A percentile compares a stretch with the other conserved stretches of the same genome.
Conservation (phyloP, 2,113 vertebrate genomes). For the Motacilla tschutschensis region DNA sequence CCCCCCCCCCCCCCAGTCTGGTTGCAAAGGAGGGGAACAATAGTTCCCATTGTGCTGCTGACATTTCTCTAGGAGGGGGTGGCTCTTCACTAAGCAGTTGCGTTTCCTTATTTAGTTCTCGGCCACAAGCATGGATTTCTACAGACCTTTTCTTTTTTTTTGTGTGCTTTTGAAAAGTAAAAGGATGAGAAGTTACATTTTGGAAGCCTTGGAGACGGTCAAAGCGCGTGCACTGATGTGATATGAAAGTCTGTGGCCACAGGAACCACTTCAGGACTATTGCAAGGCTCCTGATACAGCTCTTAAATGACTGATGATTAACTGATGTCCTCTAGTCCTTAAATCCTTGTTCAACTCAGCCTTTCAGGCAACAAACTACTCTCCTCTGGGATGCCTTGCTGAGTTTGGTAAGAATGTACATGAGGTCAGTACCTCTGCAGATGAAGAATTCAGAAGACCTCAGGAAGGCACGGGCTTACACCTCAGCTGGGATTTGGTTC, state of each 20-base stretch:
- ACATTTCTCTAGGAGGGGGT: constrained; percentile 31
- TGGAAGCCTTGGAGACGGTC: background rate
- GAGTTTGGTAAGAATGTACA: background rate
- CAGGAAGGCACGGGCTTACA: background rate
- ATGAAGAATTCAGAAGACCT: background rate
- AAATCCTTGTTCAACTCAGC: background rate
- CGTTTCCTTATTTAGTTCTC: constrained; percentile 35
- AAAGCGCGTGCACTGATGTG: background rate
- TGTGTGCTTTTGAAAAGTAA: background rate
- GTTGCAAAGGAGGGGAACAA: constrained; percentile 11
- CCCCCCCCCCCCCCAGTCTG: background rate
- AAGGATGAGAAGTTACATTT: background rate
- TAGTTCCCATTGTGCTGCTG: constrained; percentile 14
- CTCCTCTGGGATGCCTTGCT: background rate
- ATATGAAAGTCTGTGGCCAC: background rate
- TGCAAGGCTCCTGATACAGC: background rate
- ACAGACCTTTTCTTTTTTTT: background rate
- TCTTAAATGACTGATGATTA: background rate
- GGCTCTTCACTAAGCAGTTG: constrained; percentile 7
- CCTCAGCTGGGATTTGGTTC: background rate
- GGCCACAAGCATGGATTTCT: background rate
- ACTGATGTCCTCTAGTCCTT: background rate
- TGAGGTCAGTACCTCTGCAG: background rate
- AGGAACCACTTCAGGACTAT: background rate
- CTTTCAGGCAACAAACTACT: background rate